Evolutionary conservation across 2,797 vertebrate species (phyloP).

Genomic region (Premnoplex brunnescens): DNA sequence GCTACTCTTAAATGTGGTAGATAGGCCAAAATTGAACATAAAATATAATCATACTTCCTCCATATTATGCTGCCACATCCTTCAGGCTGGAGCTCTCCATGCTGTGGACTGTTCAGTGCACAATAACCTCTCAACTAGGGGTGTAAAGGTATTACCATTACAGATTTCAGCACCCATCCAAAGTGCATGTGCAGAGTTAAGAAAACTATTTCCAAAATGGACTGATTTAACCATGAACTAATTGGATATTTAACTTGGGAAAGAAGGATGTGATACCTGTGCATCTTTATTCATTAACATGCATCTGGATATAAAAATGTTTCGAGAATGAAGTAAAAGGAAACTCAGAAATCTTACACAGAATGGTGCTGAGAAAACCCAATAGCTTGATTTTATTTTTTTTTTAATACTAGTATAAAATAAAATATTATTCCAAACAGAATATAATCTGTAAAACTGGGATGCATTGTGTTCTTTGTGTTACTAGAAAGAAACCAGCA

Average conservation of each 20-base stretch:
- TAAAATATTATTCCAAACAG: constrained; percentile 39
- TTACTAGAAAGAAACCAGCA: constrained; percentile 26
- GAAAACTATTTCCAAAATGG: not conserved
- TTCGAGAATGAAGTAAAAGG: not conserved
- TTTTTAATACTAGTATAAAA: not conserved
- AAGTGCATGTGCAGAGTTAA: not conserved
- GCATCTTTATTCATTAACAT: not conserved
- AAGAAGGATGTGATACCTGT: not conserved
- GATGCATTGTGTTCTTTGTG: not conserved
- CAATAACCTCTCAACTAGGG: not conserved
- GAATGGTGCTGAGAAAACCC: not conserved
- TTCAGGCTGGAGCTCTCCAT: not conserved
- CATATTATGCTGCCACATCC: not conserved
- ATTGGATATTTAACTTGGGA: not conserved
- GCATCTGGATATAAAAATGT: not conserved
- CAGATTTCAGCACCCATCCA: not conserved
- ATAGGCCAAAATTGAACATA: not conserved
- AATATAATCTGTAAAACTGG: not conserved
- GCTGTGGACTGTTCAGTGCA: not conserved
- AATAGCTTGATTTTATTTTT: not conserved
- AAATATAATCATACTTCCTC: not conserved
- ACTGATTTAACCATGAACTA: not conserved
- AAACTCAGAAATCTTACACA: not conserved
- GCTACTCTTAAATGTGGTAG: not conserved
- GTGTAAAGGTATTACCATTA: not conserved